Evolutionary conservation across 2,113 vertebrate genomes (phyloP).

Genomic region (Planiliza haematocheilus): DNA sequence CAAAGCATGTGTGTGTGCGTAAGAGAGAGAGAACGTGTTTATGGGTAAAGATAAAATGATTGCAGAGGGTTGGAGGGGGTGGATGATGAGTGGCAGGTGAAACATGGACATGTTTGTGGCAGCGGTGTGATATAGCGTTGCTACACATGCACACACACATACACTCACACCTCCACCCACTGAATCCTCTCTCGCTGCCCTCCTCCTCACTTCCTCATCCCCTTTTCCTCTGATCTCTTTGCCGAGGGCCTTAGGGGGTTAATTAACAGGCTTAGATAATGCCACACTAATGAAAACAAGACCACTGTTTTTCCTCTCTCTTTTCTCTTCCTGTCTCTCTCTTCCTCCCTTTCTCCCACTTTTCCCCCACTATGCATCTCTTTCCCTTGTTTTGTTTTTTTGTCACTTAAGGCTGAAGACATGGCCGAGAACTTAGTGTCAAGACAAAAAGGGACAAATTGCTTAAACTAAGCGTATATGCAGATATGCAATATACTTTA

Average conservation of each 20-base stretch:
- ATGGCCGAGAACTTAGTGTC: neutral
- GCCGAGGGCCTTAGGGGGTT: slow-evolving; percentile 83
- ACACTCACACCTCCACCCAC: slow-evolving; percentile 18
- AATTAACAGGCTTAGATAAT: slow-evolving; percentile 86
- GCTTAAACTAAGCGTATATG: slow-evolving; percentile 8
- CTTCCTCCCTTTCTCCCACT: neutral
- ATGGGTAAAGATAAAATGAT: slow-evolving; percentile 11
- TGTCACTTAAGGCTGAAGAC: slow-evolving; percentile 29
- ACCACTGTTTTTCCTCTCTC: slow-evolving; percentile 62
- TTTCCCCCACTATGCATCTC: slow-evolving; percentile 16
- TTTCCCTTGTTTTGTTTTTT: slow-evolving; percentile 10
- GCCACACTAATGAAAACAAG: slow-evolving; percentile 83
- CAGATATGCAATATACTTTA: neutral
- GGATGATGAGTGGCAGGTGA: slow-evolving; percentile 47
- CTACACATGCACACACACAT: slow-evolving; percentile 17
- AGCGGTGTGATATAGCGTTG: slow-evolving; percentile 55
- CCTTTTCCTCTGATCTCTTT: slow-evolving; percentile 77
- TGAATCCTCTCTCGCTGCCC: slow-evolving; percentile 33
- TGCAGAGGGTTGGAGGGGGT: slow-evolving; percentile 68
- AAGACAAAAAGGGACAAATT: slow-evolving; percentile 15
- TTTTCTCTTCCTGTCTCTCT: slow-evolving; percentile 34
- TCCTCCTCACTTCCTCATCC: slow-evolving; percentile 56
- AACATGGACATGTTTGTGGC: slow-evolving; percentile 73
- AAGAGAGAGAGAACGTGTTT: neutral
- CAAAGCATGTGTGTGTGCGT: neutral